Conservation (phyloP, 2,888 invertebrate genomes). For the Oscheius sp. region DNA sequence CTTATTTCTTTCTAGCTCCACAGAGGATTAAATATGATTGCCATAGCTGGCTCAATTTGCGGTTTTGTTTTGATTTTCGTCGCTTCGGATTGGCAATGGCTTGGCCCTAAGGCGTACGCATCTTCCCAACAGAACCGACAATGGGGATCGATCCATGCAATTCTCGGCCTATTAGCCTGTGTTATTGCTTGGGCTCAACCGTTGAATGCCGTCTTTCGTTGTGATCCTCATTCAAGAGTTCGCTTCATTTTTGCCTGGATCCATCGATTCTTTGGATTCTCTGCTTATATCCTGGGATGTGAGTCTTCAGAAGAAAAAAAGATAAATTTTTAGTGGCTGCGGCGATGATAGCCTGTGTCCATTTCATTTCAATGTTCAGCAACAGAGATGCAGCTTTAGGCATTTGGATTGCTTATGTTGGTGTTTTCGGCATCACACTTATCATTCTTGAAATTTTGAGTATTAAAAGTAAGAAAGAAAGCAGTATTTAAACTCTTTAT, state of each 20-base stretch:
- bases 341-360: conserved; percentile 48
- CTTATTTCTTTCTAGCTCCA: conserved; percentile 42
- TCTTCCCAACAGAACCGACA: conserved; percentile 37
- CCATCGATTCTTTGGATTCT: conserved; percentile 51
- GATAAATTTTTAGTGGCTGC: conserved; percentile 38
- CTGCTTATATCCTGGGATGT: conserved; percentile 45
- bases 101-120: conserved; percentile 42
- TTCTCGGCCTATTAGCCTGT: conserved; percentile 53
- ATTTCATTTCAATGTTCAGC: conserved; percentile 47
- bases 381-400: conserved; percentile 47
- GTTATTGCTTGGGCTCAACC: conserved; percentile 58
- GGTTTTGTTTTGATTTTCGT: conserved; percentile 54
- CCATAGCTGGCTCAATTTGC: conserved; percentile 44
- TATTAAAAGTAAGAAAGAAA: conserved; percentile 32
- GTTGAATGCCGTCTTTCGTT: conserved; percentile 47
- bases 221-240: conserved; percentile 37
- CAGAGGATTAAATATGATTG: conserved; percentile 51
- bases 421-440: conserved; percentile 37
- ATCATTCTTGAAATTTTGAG: conserved; percentile 43
- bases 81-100: conserved; percentile 51
- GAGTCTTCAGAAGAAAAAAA: neutral
- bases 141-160: conserved; percentile 52
- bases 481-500: neutral
- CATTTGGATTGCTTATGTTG: conserved; percentile 51
- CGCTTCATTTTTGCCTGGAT: conserved; percentile 51